phyloP scores from a whole-genome alignment of 2,797 vertebrate genomes.

The Sebastes reedi region DNA sequence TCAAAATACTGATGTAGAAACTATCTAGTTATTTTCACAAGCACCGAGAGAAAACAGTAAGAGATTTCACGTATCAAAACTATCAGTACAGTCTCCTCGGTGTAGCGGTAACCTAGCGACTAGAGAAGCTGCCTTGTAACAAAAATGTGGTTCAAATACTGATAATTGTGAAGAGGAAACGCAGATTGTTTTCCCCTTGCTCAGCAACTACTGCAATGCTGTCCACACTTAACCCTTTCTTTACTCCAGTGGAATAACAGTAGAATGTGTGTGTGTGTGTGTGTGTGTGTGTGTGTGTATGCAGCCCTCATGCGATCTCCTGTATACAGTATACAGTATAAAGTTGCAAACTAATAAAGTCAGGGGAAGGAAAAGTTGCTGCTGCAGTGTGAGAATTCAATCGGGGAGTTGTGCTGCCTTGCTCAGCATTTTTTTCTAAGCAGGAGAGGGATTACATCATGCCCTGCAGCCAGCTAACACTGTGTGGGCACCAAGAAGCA shows the following conservation, averaged over 20 bases:
- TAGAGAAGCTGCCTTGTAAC: background rate
- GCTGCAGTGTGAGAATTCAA: constrained; percentile 57
- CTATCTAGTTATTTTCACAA: background rate
- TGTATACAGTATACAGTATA: background rate
- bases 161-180: background rate
- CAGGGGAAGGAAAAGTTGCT: constrained; percentile 16
- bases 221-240: background rate
- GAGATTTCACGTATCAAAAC: background rate
- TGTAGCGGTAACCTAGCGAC: background rate
- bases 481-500: constrained; percentile 36
- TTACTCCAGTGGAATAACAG: background rate
- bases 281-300: too few species aligned
- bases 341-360: constrained; percentile 34
- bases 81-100: background rate
- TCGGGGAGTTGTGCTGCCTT: constrained; percentile 49
- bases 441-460: constrained; percentile 66
- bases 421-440: constrained; percentile 62
- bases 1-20: background rate
- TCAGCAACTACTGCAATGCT: background rate
- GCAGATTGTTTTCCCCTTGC: background rate
- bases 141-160: background rate
- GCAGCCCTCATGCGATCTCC: background rate
- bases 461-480: constrained; percentile 48
- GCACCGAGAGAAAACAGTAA: background rate
- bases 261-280: background rate